Percentiles rank a stretch among this genome's conserved stretches.
Conservation (phyloP, 2,113 vertebrate genomes). For the Epinephelus cyanopodus region DNA sequence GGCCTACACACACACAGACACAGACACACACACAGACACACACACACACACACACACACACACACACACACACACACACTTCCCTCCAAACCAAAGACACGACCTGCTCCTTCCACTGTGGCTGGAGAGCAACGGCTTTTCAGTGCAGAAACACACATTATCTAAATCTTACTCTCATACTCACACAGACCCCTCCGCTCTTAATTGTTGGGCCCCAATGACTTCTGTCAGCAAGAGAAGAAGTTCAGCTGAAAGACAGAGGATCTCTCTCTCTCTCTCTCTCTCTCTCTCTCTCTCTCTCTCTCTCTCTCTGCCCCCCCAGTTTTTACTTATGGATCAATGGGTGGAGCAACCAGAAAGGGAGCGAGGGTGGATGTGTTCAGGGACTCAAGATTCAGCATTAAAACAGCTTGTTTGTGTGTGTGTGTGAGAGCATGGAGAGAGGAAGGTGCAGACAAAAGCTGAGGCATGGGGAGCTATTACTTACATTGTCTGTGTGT, state of each 20-base stretch:
- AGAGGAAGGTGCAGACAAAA: slow-evolving; percentile 53
- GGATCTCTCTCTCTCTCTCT: not conserved
- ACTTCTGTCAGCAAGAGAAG: slow-evolving; percentile 88
- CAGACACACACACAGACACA: slow-evolving; percentile 79
- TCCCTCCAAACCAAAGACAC: slow-evolving; percentile 93
- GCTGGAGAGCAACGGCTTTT: slow-evolving; percentile 90
- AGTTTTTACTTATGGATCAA: slow-evolving; percentile 36
- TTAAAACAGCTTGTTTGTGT: slow-evolving; percentile 32
- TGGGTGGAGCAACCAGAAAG: not conserved
- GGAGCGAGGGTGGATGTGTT: slow-evolving; percentile 8
- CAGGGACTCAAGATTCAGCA: slow-evolving; percentile 39
- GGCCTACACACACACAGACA: slow-evolving; percentile 6
- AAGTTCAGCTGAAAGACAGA: slow-evolving; percentile 74
- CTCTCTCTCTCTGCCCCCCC: too few species aligned
- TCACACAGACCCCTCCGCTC: slow-evolving; percentile 77
- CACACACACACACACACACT: slow-evolving; percentile 20
- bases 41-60: slow-evolving; percentile 15
- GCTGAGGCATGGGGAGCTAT: slow-evolving; percentile 49
- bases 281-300: too few species aligned
- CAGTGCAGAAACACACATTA: slow-evolving; percentile 79
- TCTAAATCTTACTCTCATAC: not conserved
- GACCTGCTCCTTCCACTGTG: slow-evolving; percentile 89
- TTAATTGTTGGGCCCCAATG: slow-evolving; percentile 88
- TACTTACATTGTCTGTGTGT: slow-evolving; percentile 53
- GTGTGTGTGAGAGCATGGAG: not conserved